A percentile compares a stretch with the other conserved stretches of the same genome.
phyloP scores from a whole-genome alignment of 1,140 invertebrate species.

The Bradysia coprophila region DNA sequence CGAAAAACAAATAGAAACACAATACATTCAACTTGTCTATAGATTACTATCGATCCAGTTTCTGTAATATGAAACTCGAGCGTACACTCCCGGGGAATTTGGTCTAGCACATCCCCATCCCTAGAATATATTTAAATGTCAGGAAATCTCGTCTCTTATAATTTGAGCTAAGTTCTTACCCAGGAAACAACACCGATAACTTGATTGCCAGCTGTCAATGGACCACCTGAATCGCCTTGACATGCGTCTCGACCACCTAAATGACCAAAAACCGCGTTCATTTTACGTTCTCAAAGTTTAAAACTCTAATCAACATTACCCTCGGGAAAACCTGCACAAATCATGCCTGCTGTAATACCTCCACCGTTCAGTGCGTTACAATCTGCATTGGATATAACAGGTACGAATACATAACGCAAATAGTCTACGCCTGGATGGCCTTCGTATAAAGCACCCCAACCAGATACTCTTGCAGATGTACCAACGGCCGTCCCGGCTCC shows the following conservation, averaged over 20 bases:
- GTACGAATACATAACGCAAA: conserved; percentile 21
- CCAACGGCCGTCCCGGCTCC: conserved; percentile 10
- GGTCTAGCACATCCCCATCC: conserved; percentile 33
- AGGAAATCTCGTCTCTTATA: no score
- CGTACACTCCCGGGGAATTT: conserved; percentile 41
- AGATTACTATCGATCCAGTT: no score
- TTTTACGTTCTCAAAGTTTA: conserved; percentile 26
- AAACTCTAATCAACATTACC: conserved; percentile 37
- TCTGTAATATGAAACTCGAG: conserved; percentile 29
- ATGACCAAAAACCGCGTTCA: conserved; percentile 49
- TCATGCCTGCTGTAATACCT: conserved; percentile 38
- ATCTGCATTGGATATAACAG: conserved; percentile 10
- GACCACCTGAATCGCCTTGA: conserved; percentile 48
- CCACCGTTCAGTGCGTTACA: conserved; percentile 12
- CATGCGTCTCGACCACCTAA: no score
- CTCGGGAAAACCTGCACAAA: conserved; percentile 57
- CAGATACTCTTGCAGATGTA: conserved; percentile 20
- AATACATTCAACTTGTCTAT: no score
- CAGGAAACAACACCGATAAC: conserved; percentile 37
- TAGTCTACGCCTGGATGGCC: conserved; percentile 10
- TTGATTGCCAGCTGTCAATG: conserved; percentile 27
- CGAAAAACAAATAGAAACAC: no score
- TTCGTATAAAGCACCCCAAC: conserved; percentile 20
- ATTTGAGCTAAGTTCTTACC: no score
- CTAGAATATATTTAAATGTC: no score